phyloP scores from a whole-genome alignment of 2,888 invertebrate species.

The Ophion costatus region DNA sequence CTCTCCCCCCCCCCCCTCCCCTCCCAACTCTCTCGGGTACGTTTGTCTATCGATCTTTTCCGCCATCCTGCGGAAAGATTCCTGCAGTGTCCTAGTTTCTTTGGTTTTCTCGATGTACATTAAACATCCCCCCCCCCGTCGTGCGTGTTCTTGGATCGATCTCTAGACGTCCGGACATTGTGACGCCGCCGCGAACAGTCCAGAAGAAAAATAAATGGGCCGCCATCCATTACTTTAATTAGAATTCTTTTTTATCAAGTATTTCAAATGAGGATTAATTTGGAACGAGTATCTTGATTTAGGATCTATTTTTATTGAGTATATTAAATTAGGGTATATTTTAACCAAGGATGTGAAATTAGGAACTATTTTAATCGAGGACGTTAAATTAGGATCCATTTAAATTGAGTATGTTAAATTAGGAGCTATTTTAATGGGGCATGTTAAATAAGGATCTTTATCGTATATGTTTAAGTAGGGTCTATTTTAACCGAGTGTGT shows the following conservation, averaged over 20 bases:
- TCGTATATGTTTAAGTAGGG: too few species aligned
- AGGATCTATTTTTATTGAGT: not conserved
- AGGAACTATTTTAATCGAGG: too few species aligned
- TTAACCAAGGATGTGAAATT: not conserved
- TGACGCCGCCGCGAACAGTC: slow-evolving; percentile 42
- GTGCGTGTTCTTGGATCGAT: slow-evolving; percentile 30
- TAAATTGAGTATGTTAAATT: too few species aligned
- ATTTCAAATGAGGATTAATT: not conserved
- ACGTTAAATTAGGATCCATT: too few species aligned
- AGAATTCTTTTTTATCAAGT: not conserved
- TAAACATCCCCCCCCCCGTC: slow-evolving; percentile 24
- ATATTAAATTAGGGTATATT: not conserved
- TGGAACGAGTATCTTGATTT: not conserved
- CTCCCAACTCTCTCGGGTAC: too few species aligned
- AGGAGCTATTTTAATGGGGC: too few species aligned
- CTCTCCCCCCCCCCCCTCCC: too few species aligned
- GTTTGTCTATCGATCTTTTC: slow-evolving; percentile 50
- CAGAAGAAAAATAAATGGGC: not conserved
- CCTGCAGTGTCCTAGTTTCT: slow-evolving; percentile 74
- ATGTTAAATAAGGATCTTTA: too few species aligned
- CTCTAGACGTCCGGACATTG: slow-evolving; percentile 68
- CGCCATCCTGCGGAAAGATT: slow-evolving; percentile 51
- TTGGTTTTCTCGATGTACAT: slow-evolving; percentile 26
- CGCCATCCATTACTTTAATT: not conserved
- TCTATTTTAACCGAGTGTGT: too few species aligned